Base-by-base conservation (phyloP, 2,888 invertebrate genomes). In the Trissolcus brochymenae region DNA sequence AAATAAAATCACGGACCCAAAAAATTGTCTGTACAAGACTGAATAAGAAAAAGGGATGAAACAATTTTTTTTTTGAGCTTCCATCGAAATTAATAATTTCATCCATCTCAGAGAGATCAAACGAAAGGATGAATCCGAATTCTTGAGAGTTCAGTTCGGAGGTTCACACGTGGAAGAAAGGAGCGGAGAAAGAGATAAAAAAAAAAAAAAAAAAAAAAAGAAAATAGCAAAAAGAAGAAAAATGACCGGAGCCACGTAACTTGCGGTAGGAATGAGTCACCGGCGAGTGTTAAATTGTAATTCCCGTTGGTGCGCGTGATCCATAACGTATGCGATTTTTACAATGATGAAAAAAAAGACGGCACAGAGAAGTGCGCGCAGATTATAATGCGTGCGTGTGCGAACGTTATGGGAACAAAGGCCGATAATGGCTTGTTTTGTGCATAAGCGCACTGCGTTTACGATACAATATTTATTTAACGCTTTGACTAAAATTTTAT, bases 401-500 rank as follows among this genome's bases (percentile, higher is more conserved):
- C 57, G 50, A 41, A 61, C 50, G 68, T 66, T 73, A 64, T 59
- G 73, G 46, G 81, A 81, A 85, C 84, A 84, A 85, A 85, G 84
- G 74, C 76, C 83, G 86, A 86, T 86, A 85, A 86, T 84, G 78
- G 79, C 70, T 76, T 81, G 82, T 81, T 84, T 84, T 83, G 82
- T 82, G 82, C 80, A 82, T 74, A 83, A 84, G 83, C 83, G 84
- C 84, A 86, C 86, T 86, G 83, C 83, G 80, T 78, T 81, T 75
- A 81, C 82, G 83, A 85, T 86, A 82, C 82, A 84, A 81, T 62
- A 83, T 55, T 74, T 62, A 56, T 55, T 35, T 35, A 35, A 35
- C 35, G 35, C 7, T 35, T 35, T 46, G 16, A 46, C 7, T 46
- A 11, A 46, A 14, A 46, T 35, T 35, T 35, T 35, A 35, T 35